Conservation (phyloP, 2,888 invertebrate genomes). For the Cheilosia vulpina region DNA sequence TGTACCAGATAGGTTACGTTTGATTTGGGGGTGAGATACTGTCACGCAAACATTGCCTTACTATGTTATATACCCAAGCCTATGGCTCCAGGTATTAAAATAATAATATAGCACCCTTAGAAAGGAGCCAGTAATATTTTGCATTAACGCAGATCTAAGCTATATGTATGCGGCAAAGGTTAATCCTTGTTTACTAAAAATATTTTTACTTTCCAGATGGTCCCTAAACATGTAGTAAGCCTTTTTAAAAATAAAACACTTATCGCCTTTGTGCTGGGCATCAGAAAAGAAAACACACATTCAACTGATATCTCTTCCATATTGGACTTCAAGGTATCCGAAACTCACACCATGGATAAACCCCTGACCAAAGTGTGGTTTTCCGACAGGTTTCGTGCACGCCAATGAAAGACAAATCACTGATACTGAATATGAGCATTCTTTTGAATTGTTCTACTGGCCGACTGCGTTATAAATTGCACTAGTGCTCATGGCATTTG, state of each 20-base stretch:
- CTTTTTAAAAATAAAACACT: conserved; percentile 69
- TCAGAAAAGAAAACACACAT: conserved; percentile 52
- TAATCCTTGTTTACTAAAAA: conserved; percentile 55
- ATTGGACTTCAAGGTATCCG: conserved; percentile 25
- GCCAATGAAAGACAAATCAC: conserved; percentile 41
- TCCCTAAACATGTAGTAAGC: conserved; percentile 62
- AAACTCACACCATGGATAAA: conserved; percentile 40
- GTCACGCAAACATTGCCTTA: conserved; percentile 3
- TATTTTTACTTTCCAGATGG: conserved; percentile 39
- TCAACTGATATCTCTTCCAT: conserved; percentile 23
- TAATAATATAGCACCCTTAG: too few relatives aligned
- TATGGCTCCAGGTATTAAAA: too few relatives aligned
- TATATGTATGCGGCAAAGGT: neutral
- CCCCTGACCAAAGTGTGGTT: conserved; percentile 66
- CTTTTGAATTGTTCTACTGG: conserved; percentile 24
- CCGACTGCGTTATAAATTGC: conserved; percentile 66
- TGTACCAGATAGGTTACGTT: conserved; percentile 29
- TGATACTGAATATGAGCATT: conserved; percentile 6
- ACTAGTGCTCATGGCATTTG: conserved; percentile 59
- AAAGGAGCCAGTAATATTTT: too few relatives aligned
- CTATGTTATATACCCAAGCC: neutral
- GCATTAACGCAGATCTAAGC: neutral
- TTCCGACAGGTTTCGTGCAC: conserved; percentile 62
- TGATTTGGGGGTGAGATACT: conserved; percentile 7
- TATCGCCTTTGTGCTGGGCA: conserved; percentile 35